Percentiles rank a stretch among this genome's conserved stretches.
Evolutionary conservation across 2,797 vertebrate species (phyloP).

Genomic region (Serranus cabrilla): DNA sequence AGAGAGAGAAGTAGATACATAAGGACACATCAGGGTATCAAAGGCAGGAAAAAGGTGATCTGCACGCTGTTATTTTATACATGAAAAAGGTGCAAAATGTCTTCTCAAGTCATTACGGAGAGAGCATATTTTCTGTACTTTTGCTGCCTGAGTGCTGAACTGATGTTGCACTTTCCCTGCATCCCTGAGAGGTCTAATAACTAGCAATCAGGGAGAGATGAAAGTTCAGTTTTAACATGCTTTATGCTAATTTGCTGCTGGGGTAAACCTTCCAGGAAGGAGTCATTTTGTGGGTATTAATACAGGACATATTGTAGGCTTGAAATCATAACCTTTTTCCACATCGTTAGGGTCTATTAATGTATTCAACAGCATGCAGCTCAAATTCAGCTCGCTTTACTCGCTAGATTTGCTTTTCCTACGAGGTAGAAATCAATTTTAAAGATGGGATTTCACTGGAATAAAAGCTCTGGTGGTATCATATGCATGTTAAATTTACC

Average conservation of each 20-base stretch:
- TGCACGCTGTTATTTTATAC: constrained; percentile 25
- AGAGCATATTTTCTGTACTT: constrained; percentile 9
- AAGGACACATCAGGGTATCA: constrained; percentile 9
- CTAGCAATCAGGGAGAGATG: constrained; percentile 46
- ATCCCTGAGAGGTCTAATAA: constrained; percentile 35
- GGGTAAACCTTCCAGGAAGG: constrained; percentile 33
- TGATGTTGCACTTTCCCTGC: constrained; percentile 29
- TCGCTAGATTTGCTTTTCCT: constrained; percentile 13
- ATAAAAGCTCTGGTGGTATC: neutral
- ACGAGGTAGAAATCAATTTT: constrained; percentile 18
- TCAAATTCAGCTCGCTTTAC: constrained; percentile 15
- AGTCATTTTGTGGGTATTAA: constrained; percentile 8
- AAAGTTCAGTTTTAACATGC: constrained; percentile 42
- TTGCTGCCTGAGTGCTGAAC: constrained; percentile 13
- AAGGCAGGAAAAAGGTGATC: constrained; percentile 9
- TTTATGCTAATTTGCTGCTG: constrained; percentile 47
- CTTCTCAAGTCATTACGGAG: constrained; percentile 29
- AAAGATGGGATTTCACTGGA: constrained; percentile 23
- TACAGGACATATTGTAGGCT: neutral
- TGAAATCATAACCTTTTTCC: constrained; percentile 37
- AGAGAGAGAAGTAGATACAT: neutral
- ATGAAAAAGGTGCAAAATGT: constrained; percentile 44
- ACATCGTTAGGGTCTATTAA: constrained; percentile 28
- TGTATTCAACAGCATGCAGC: constrained; percentile 15
- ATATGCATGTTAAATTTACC: neutral